Percentiles rank a stretch among this genome's conserved stretches.
phyloP scores from a whole-genome alignment of 2,113 vertebrate species.

The Ictalurus furcatus region DNA sequence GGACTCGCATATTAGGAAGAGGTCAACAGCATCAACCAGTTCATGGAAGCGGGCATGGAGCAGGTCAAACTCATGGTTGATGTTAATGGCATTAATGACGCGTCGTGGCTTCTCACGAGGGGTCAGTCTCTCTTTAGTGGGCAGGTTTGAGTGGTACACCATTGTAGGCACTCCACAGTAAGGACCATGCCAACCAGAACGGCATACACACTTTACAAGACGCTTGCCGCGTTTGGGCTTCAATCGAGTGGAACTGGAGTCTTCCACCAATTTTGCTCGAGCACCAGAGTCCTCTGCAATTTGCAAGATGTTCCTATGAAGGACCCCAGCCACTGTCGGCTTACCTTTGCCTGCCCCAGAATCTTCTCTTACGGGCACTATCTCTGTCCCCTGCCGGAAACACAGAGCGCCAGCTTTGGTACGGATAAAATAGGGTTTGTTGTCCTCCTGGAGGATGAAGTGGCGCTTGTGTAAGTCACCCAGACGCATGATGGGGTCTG shows the following conservation, averaged over 20 bases:
- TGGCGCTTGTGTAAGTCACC: constrained; percentile 77
- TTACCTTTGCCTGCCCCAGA: constrained; percentile 49
- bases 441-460: constrained; percentile 83
- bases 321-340: constrained; percentile 46
- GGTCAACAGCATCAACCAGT: constrained; percentile 86
- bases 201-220: constrained; percentile 92
- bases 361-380: constrained; percentile 75
- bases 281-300: constrained; percentile 10
- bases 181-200: constrained; percentile 94
- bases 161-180: constrained; percentile 96
- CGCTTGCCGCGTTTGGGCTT: constrained; percentile 76
- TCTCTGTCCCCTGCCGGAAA: constrained; percentile 90
- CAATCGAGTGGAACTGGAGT: constrained; percentile 39
- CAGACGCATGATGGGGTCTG: constrained; percentile 55
- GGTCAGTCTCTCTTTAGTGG: constrained; percentile 91
- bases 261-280: constrained; percentile 46
- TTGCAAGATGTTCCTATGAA: constrained; percentile 64
- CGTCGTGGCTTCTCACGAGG: constrained; percentile 84
- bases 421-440: constrained; percentile 82
- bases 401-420: constrained; percentile 92
- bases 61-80: constrained; percentile 98
- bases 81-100: constrained; percentile 94
- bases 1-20: constrained; percentile 94
- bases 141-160: constrained; percentile 96
- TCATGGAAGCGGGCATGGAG: constrained; percentile 92